A percentile compares a stretch with the other conserved stretches of the same genome.
phyloP scores from a whole-genome alignment of 2,113 vertebrate genomes.

The Callocephalon fimbriatum region DNA sequence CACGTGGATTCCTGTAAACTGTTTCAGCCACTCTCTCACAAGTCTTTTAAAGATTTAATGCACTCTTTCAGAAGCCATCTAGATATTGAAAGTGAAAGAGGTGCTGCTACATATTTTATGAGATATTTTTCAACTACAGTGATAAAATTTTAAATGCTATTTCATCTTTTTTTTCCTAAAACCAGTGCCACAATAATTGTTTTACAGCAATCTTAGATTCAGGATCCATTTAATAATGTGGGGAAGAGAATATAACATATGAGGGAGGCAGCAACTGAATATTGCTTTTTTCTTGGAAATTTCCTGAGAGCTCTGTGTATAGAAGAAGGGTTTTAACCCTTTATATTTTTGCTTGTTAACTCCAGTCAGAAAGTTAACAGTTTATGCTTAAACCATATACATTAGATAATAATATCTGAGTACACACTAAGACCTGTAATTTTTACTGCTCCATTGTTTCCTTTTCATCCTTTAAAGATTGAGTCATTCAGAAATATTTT shows the following conservation, averaged over 20 bases:
- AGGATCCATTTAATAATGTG: conserved; percentile 9
- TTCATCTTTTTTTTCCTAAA: neutral
- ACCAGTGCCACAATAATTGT: conserved; percentile 5
- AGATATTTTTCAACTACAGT: neutral
- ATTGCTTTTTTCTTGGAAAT: neutral
- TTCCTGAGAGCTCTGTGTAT: neutral
- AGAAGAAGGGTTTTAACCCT: neutral
- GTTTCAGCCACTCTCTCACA: neutral
- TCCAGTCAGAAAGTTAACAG: neutral
- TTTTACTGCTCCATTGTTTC: neutral
- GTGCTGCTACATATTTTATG: conserved; percentile 44
- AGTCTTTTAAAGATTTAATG: conserved; percentile 40
- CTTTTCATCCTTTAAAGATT: neutral
- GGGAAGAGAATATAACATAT: neutral
- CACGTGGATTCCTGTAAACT: neutral
- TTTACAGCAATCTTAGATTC: neutral
- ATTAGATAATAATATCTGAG: neutral
- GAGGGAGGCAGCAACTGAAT: neutral
- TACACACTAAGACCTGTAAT: neutral
- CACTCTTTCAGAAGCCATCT: conserved; percentile 21
- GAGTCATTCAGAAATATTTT: neutral
- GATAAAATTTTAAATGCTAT: conserved; percentile 28
- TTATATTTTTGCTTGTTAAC: neutral
- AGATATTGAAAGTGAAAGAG: conserved; percentile 31
- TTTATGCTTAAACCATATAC: neutral